Base-by-base conservation (phyloP, 1,140 invertebrate genomes). In the Trichonephila clavipes region DNA sequence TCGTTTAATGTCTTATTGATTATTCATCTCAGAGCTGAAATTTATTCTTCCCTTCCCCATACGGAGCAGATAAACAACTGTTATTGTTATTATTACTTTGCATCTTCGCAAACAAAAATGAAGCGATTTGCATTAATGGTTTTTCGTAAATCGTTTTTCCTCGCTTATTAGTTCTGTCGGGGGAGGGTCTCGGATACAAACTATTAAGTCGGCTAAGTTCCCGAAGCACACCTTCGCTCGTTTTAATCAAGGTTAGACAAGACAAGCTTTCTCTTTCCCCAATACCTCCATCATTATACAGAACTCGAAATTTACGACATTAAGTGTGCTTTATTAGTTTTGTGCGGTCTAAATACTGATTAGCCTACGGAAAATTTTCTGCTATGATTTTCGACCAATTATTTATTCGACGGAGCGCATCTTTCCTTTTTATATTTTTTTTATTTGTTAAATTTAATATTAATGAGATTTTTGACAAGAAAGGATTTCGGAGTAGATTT, bases 51-150 rank as follows among this genome's bases (percentile, higher is more conserved):
- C 51, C 14, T 83, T 64, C 77, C 61, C 89, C 89, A 82, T 91
- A 77, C 82, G 91, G 91, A 86, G 92, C 85, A 88, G 92, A 93
- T 93, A 93, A 93, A 93, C 92, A 93, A 93, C 92, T 93, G 69
- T 93, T 93, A 93, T 93, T 93, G 92, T 93, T 93, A 93, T 93
- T 93, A 93, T 93, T 93, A 92, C 91, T 92, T 87, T 92, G 91
- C 91, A 92, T 92, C 92, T 88, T 88, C 72, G 72, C 85, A 93
- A 93, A 93, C 92, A 93, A 93, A 93, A 93, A 93, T 93, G 92
- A 88, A 88, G 92, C 86, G 92, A 93, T 93, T 93, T 93, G 92
- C 92, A 93, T 93, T 93, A 93, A 93, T 93, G 92, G 92, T 93
- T 93, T 93, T 93, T 93, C 85, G 66, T 93, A 93, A 93, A 93